These are phyloP conservation scores for Cephus runcator DNA, from an alignment of 2,888 invertebrate genomes.

Conservation along the genomic window DNA sequence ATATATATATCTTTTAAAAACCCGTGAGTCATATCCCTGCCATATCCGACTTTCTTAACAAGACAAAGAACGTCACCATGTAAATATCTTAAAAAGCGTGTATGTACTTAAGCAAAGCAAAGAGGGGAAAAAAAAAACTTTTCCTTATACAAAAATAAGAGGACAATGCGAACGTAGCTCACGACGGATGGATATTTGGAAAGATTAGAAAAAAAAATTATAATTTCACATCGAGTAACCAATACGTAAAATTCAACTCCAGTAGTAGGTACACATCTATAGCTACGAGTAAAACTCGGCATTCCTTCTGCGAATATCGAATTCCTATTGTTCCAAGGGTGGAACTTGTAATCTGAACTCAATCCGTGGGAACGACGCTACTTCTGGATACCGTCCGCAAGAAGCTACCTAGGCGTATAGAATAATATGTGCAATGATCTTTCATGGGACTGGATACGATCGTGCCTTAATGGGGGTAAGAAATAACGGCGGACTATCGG, in stretches of 20 bases:
- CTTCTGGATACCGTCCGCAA: not conserved
- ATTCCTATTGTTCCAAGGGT: not conserved
- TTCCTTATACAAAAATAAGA: not conserved
- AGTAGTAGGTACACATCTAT: not conserved
- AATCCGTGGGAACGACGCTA: not conserved
- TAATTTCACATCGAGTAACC: not conserved
- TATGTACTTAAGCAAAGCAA: conserved; percentile 4
- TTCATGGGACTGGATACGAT: not conserved
- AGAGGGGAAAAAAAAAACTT: not conserved
- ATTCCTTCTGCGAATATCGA: not conserved
- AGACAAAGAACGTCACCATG: not conserved
- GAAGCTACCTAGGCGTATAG: not conserved
- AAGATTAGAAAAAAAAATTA: not conserved
- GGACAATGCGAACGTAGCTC: not conserved
- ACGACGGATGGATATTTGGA: not conserved
- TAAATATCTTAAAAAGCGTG: not conserved
- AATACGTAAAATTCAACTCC: not conserved
- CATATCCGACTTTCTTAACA: conserved; percentile 40
- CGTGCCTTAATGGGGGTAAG: not conserved
- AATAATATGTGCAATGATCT: not conserved
- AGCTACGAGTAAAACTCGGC: not conserved
- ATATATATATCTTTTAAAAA: conserved; percentile 1
- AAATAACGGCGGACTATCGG: not conserved
- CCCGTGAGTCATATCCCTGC: conserved; percentile 50
- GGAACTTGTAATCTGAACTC: not conserved